Evolutionary conservation across 2,113 vertebrate species (phyloP), one percentile per base, ranked within the genome.

Genomic region (Notothenia rossii): DNA sequence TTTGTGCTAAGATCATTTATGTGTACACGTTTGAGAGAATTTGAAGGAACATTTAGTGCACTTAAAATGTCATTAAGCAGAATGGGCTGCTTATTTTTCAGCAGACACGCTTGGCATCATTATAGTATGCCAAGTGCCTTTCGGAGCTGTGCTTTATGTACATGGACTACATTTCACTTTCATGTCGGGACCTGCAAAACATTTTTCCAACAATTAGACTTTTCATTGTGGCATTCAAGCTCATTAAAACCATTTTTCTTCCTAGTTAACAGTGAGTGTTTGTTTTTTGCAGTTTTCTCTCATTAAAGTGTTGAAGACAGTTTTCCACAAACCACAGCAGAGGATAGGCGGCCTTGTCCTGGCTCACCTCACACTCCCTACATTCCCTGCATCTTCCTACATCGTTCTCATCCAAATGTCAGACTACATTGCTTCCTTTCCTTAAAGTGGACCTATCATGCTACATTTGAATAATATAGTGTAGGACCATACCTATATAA

Each of bases 251-350:
- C 2, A 1, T 15, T 43, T 51, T 3, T 53, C 53, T 12, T 65
- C 54, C 0, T 3, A 12, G 6, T 1, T 48, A 22, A 29, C 49
- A 36, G 36, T 15, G 36, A 22, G 2, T 5, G 29, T 9, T 10
- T 59, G 50, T 36, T 71, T 49, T 36, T 5, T 2, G 11, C 25
- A 5, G 2, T 3, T 13, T 68, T 33, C 60, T 40, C 25, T 17
- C 22, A 62, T 65, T 69, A 7, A 69, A 12, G n/a, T 74, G 67
- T 66, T 22, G 66, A 63, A 64, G 53, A 48, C 53, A 8, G 15
- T 74, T 79, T 54, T 51, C 58, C 10, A 56, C 72, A 83, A 77
- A 79, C 75, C 75, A 14, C 80, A 75, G 69, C 59, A 12, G 58
- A 63, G 45, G 22, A 50, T 0, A 25, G 64, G 68, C 56, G 54